Evolutionary conservation across 2,797 vertebrate species (phyloP), one percentile per base, ranked within the genome.

Genomic region (Ctenopoma kingsleyae): DNA sequence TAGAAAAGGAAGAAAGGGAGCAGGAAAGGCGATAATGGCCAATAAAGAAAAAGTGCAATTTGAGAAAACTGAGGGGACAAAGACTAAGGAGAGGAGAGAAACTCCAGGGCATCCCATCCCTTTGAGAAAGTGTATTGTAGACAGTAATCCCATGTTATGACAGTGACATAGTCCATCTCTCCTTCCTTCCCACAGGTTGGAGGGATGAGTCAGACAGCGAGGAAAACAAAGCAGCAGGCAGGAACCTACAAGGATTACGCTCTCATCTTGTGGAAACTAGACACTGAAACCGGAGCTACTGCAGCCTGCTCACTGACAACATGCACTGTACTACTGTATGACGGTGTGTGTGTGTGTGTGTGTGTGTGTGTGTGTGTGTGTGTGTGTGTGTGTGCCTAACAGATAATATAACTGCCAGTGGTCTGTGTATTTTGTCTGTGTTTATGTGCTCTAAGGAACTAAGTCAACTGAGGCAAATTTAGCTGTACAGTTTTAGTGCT

Each of bases 191-290:
- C 87, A 90, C 88, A 90, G 91, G 83, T 89, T 85, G 85, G 78
- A 87, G 84, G 88, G 88, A 84, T 90, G 87, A 89, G 81, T 91
- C 89, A 90, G 78, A 83, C 72, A 6, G 61, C 0, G 43, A 69
- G 74, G 79, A 80, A 87, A 88, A 91, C 88, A 89, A 87, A 90
- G 86, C 52, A 75, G 81, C 89, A 87, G 78, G 88, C 87, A 89
- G 82, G 78, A 88, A 92, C 88, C 81, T 89, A 88, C 80, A 64
- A 56, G 74, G 87, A 87, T 91, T 88, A 88, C 72, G 63, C 80
- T 73, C 81, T 83, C 82, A 90, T 87, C 83, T 71, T 77, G 80
- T 74, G 76, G 89, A 86, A 90, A 91, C 67, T 3, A 81, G 80
- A 90, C 71, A 74, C 87, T 10, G 65, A 49, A 47, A 75, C 79